Evolutionary conservation across 2,888 invertebrate species (phyloP), one percentile per base, ranked within the genome.

Genomic region (Cheilosia pagana): DNA sequence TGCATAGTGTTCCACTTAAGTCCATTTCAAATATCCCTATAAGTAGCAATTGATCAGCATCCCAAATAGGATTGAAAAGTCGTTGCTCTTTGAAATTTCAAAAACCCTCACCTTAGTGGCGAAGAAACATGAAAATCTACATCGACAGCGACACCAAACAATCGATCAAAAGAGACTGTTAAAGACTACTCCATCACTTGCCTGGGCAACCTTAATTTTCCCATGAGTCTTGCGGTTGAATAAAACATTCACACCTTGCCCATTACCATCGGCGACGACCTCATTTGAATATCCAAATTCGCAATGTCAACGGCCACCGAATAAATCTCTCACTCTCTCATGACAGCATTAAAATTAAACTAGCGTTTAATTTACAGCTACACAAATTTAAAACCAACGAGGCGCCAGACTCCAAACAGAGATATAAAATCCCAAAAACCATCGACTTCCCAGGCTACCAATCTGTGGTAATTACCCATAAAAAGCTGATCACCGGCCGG

Each of bases 391-490:
- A 77, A n/a, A 25, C 14, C 67, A 23, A 45, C n/a, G 43, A 71
- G 82, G 82, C 77, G 77, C 82, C 82, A 82, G n/a, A 72, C 72
- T 55, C 67, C 39, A 12, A 39, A 65, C 19, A 79, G 62, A 48
- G 21, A 74, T 62, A 68, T 74, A 75, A 81, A 77, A 52, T 25
- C 72, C 48, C 63, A 12, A 28, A 75, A 75, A 57, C 28, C 57
- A 70, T 57, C 45, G 28, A 72, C 62, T 78, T 76, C 78, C 53
- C 72, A 78, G 53, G 78, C 78, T 82, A 62, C 82, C 78, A 78
- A 74, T 78, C 68, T 78, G 72, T 74, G 68, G 78, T 83, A 74
- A 83, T 83, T 83, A 78, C 72, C 82, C 48, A 83, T 78, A 43
- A 78, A 78, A 83, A 78, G 21, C 62, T 52, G 78, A 83, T 79